Conservation (phyloP, 1,140 invertebrate genomes). For the Drosophila sproati region DNA sequence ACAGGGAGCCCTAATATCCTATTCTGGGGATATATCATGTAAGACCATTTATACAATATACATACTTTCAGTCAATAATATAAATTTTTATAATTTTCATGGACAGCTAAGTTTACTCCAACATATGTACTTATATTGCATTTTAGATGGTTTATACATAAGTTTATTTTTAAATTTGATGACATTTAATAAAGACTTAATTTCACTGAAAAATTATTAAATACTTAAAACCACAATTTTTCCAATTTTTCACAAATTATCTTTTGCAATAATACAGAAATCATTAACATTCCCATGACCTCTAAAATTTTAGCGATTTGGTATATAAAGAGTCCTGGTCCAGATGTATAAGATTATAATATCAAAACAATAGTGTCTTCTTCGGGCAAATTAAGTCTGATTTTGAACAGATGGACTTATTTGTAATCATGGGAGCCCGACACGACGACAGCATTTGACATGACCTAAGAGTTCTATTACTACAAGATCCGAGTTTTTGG, state of each 20-base stretch:
- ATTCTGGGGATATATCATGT: conserved; percentile 27
- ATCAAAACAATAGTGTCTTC: too few species aligned
- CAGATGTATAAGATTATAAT: too few species aligned
- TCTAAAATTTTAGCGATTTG: background rate
- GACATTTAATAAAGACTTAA: conserved; percentile 71
- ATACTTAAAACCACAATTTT: background rate
- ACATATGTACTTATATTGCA: conserved; percentile 72
- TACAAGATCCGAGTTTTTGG: too few species aligned
- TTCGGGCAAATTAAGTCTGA: too few species aligned
- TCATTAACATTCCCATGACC: background rate
- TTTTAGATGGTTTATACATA: conserved; percentile 67
- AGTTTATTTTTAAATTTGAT: conserved; percentile 68
- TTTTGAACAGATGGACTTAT: too few species aligned
- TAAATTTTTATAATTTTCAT: conserved; percentile 52
- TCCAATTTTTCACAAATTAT: background rate
- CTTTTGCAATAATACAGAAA: background rate
- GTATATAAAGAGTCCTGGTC: background rate
- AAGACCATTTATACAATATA: conserved; percentile 40
- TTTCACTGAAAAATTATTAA: conserved; percentile 47
- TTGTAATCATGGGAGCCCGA: too few species aligned
- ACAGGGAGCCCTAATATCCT: conserved; percentile 39
- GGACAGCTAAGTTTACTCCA: conserved; percentile 54
- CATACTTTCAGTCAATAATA: conserved; percentile 49
- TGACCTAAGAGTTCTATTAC: too few species aligned
- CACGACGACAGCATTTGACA: too few species aligned